Evolutionary conservation across 2,888 invertebrate species (phyloP), one percentile per base, ranked within the genome.

Genomic region (Tryphoninae sp.): DNA sequence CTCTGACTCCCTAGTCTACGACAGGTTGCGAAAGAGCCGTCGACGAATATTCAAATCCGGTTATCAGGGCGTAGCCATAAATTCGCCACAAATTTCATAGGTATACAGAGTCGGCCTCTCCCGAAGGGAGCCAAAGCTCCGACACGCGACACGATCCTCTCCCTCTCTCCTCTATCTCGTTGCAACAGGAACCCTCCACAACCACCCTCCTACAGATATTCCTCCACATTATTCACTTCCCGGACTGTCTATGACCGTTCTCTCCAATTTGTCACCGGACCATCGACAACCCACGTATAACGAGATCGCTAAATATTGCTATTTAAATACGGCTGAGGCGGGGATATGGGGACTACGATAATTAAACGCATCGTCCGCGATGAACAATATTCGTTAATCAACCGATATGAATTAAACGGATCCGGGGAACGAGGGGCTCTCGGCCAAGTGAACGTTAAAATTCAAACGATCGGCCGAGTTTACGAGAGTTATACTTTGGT

Each of bases 21-120:
- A 71, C 61, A 71, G 65, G 64, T 58, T 61, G 53, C 49, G 76
- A 80, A 80, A 80, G 76, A 77, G 59, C 80, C 72, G 76, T 72
- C 80, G 76, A 80, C 80, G 80, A 78, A 80, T 78, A 84, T 83
- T 83, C 81, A 83, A 84, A 84, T 83, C 83, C 81, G 75, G 79
- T 85, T 85, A 84, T 83, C 83, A 82, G 75, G 61, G 49, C 69
- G 80, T 55, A 59, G 59, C 77, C 81, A 80, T 81, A 83, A 81
- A 83, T 83, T 83, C 53, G 69, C 69, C 68, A 67, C 72, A 83
- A 81, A 81, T 83, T 81, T 83, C 81, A 71, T 71, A 74, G 68
- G 62, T 62, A 69, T 81, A 77, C 67, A 81, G 19, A 68, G 49
- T n/a, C 26, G 40, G 67, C 62, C 62, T 77, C 62, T 77, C 80